Evolutionary conservation across 2,888 invertebrate genomes (phyloP).

Genomic region (Taphrorychus bicolor): DNA sequence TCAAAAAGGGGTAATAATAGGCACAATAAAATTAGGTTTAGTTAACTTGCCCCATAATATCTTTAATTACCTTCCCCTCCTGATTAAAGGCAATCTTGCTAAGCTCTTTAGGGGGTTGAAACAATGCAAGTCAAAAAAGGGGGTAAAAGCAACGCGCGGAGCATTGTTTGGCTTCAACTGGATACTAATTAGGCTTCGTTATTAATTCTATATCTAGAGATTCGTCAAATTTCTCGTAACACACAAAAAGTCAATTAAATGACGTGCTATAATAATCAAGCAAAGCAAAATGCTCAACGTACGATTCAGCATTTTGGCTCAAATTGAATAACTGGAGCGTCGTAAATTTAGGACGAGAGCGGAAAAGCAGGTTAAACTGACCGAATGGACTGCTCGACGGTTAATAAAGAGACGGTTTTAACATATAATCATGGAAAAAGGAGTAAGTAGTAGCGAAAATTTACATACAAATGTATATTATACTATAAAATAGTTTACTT

Average conservation of each 20-base stretch:
- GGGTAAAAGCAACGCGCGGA: background rate
- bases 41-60: background rate
- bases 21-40: background rate
- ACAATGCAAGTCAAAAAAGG: background rate
- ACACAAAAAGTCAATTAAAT: too few species aligned
- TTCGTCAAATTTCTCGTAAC: background rate
- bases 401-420: background rate
- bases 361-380: background rate
- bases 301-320: background rate
- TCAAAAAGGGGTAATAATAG: background rate
- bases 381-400: background rate
- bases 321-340: background rate
- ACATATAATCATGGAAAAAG: background rate
- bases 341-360: background rate
- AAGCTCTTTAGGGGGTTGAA: background rate
- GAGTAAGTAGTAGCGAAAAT: too few species aligned
- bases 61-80: background rate
- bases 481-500: slow-evolving; percentile 45
- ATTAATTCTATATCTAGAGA: background rate
- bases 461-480: too few species aligned
- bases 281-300: background rate
- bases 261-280: too few species aligned
- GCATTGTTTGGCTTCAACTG: background rate
- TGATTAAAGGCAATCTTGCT: background rate
- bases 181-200: background rate